Percentiles rank a stretch among this genome's conserved stretches.
Evolutionary conservation across 2,113 vertebrate genomes (phyloP).

Genomic region (Columbina picui): DNA sequence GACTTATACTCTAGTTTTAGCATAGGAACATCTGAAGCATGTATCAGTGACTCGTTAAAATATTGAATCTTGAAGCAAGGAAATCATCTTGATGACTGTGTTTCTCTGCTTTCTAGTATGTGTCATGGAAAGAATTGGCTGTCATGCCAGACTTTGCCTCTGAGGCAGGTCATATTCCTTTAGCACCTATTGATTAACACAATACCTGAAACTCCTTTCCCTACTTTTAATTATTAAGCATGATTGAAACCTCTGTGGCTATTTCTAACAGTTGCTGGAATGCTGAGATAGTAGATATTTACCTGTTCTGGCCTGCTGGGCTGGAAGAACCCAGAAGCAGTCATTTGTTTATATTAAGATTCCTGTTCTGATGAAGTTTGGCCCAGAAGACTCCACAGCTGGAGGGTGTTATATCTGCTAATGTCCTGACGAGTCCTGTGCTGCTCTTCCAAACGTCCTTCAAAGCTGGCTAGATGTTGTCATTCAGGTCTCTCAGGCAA

Average conservation of each 20-base stretch:
- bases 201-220: background rate
- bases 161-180: background rate
- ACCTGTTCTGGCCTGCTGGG: conserved; percentile 48
- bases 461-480: background rate
- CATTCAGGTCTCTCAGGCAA: background rate
- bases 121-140: conserved; percentile 34
- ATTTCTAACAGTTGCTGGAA: conserved; percentile 40
- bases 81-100: background rate
- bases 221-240: conserved; percentile 36
- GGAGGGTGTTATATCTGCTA: background rate
- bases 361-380: background rate
- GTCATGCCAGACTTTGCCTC: background rate
- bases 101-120: conserved; percentile 22
- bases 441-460: background rate
- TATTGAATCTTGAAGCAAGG: conserved; percentile 10
- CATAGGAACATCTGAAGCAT: conserved; percentile 4
- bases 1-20: conserved; percentile 33
- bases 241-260: conserved; percentile 29
- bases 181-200: conserved; percentile 46
- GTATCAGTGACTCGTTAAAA: conserved; percentile 20
- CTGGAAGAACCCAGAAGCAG: background rate
- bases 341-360: conserved; percentile 29
- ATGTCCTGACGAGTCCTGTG: fast-evolving
- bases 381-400: background rate
- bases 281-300: conserved; percentile 34